Evolutionary conservation across 2,797 vertebrate genomes (phyloP), one percentile per base, ranked within the genome.

Genomic region (Cetoscarus ocellatus): DNA sequence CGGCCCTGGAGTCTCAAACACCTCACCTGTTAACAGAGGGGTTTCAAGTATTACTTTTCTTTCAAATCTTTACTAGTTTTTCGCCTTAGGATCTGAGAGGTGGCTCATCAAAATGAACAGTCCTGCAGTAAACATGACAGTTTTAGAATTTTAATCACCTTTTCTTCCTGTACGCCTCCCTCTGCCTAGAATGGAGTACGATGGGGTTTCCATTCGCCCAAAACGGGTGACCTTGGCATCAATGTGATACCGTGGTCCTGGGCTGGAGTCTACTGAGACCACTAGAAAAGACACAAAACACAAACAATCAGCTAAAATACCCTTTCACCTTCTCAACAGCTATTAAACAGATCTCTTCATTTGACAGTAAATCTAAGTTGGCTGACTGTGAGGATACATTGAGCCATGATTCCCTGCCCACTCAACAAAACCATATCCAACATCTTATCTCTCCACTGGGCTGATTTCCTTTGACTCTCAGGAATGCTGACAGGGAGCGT

Each of bases 181-280:
- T 63, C 95, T 90, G 17, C 95, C 95, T 61, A 94, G 74, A 45
- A 98, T 97, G 45, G 96, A 96, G 82, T 94, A 98, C 5, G 96
- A 95, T 0, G 96, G 96, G 0, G 92, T 93, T 18, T 94, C 91
- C 56, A 86, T 94, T 27, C 92, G 91, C 35, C 97, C 97, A 12
- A 96, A 97, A 10, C 96, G 95, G 0, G 96, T 98, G 13, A 96
- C 75, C 39, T 93, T 95, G 0, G 92, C 90, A 3, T 95, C 94
- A 58, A 97, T 75, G n/a, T 93, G 91, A 84, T 97, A 97, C 73
- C 91, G 86, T 0, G 97, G 97, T 39, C 97, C 97, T 0, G 96
- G 96, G 70, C 96, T 97, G 71, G 93, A 90, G 62, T 96, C 94
- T 47, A 93, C 92, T 15, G 88, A 90, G 40, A 95, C 73, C 77